These are phyloP conservation scores for Lithophane ornitopus DNA, from an alignment of 2,888 invertebrate genomes.

Conservation along the genomic window DNA sequence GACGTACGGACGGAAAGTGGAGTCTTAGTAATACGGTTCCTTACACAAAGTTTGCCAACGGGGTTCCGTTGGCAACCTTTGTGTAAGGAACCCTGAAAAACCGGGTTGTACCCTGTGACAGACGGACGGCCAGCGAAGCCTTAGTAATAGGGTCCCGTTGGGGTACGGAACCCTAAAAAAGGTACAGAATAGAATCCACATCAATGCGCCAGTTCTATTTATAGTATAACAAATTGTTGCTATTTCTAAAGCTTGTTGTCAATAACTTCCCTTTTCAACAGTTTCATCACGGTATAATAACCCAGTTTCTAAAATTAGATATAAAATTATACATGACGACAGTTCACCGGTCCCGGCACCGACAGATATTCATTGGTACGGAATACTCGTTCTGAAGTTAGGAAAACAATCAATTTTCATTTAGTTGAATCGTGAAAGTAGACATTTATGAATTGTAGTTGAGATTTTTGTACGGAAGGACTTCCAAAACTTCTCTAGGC, in stretches of 20 bases:
- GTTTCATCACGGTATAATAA: slow-evolving; percentile 58
- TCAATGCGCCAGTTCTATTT: slow-evolving; percentile 9
- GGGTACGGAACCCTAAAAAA: background rate
- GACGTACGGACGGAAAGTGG: too few species aligned
- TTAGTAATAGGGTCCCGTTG: too few species aligned
- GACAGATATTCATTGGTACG: slow-evolving; percentile 8
- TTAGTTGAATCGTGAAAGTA: background rate
- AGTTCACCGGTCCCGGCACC: slow-evolving; percentile 10
- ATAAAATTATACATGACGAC: slow-evolving; percentile 43
- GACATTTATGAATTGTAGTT: slow-evolving; percentile 2
- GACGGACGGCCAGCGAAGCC: too few species aligned
- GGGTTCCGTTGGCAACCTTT: too few species aligned
- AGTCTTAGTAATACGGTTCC: too few species aligned
- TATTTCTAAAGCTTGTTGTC: slow-evolving; percentile 17
- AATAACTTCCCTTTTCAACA: slow-evolving; percentile 14
- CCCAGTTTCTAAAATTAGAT: slow-evolving; percentile 52
- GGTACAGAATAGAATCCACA: background rate
- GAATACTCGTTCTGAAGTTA: slow-evolving; percentile 1
- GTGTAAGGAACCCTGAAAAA: too few species aligned
- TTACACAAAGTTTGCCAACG: too few species aligned
- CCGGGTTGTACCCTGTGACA: too few species aligned
- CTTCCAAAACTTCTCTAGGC: too few species aligned
- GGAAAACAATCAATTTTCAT: slow-evolving; percentile 10
- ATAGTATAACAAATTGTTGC: slow-evolving; percentile 1
- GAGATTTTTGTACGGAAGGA: background rate